Base-by-base conservation (phyloP, 1,140 invertebrate genomes). In the Branchinecta lindahli region DNA sequence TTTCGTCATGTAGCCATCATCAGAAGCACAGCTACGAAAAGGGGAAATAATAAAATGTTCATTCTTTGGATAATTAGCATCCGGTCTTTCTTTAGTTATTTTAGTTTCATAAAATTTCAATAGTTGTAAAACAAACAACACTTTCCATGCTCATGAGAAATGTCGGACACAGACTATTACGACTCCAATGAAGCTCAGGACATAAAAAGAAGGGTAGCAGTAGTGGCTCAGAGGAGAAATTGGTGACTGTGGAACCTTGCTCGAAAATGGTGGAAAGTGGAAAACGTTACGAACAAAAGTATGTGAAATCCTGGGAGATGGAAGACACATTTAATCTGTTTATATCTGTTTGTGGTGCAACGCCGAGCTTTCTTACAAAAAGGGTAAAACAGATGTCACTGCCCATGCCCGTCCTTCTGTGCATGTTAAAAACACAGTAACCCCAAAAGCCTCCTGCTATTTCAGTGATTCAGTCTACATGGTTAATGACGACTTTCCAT, bases 61-160 rank as follows among this genome's bases (percentile, higher is more conserved):
- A n/a, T n/a, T n/a, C n/a, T n/a, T n/a, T n/a, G n/a, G n/a, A n/a
- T n/a, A n/a, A n/a, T n/a, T n/a, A n/a, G n/a, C n/a, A n/a, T n/a
- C n/a, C n/a, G n/a, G n/a, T n/a, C n/a, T n/a, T n/a, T n/a, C n/a
- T n/a, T n/a, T n/a, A n/a, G n/a, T n/a, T n/a, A n/a, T n/a, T n/a
- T n/a, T n/a, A n/a, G n/a, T n/a, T n/a, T n/a, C n/a, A n/a, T n/a
- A n/a, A n/a, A n/a, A n/a, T n/a, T n/a, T n/a, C n/a, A n/a, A n/a
- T n/a, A n/a, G n/a, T n/a, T n/a, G n/a, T n/a, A n/a, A n/a, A 52
- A 52, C 47, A 52, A 52, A 52, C n/a, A 52, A 52, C 47, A 52
- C 47, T 52, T 52, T n/a, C 47, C 47, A 52, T 9, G 9, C 47
- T 52, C n/a, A 52, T 52, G 47, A 52, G n/a, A n/a, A n/a, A n/a